Evolutionary conservation across 2,797 vertebrate species (phyloP), one percentile per base, ranked within the genome.

Genomic region (Atherinosoma microstoma): DNA sequence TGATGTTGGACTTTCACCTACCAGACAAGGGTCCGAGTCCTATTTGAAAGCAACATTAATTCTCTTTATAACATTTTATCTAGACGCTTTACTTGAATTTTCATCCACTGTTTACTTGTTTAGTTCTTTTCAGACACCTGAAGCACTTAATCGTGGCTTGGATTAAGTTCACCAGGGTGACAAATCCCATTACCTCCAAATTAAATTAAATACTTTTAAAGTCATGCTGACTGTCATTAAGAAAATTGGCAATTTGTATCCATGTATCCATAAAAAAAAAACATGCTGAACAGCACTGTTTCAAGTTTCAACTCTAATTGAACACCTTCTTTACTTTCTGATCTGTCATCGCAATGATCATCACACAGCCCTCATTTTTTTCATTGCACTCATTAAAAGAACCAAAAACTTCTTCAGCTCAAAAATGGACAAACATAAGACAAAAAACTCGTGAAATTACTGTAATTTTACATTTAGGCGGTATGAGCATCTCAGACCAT

Each of bases 401-500:
- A 42, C 18, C 12, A 6, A 18, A 58, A 67, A 35, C 4, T 18
- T 35, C 16, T 40, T 40, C 40, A 22, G 22, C 20, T 27, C 24
- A 16, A 32, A 59, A 22, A 10, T 54, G 24, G 22, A 54, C 51
- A 54, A 58, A 34, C 16, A 34, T 6, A 58, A 54, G 15, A 57
- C 13, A 13, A 58, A 7, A 11, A 49, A 49, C 27, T 40, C 4
- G 13, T 58, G 38, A 45, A 3, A 18, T 40, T 10, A 20, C 42
- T 65, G 18, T 4, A 18, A 47, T 57, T 67, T 70, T 36, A n/a
- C 47, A 54, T 68, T 78, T 2, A 35, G 45, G 42, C 35, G 7
- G 61, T 68, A 22, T 34, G 24, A 51, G 24, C 54, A 63, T 73
- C 67, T 67, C 68, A 66, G 54, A 27, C 10, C 1, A 13, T 7